phyloP scores from a whole-genome alignment of 2,113 vertebrate species.

The Heptranchias perlo region DNA sequence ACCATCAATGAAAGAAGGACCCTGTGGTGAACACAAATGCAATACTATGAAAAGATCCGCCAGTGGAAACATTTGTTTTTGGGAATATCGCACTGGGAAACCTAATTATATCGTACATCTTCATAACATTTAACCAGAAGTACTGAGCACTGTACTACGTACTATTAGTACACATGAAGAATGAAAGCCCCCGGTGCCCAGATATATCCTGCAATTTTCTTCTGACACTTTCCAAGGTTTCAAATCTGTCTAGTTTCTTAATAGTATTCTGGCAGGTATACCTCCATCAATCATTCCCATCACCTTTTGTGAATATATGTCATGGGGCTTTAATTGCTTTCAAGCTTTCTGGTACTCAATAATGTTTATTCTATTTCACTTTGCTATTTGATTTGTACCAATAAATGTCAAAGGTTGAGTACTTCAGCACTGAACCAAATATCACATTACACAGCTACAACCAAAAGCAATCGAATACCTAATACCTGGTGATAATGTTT shows the following conservation, averaged over 20 bases:
- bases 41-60: background rate
- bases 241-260: background rate
- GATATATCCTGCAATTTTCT: background rate
- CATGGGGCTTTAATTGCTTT: background rate
- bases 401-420: slow-evolving; percentile 8
- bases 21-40: background rate
- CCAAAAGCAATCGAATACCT: background rate
- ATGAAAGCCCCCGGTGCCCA: background rate
- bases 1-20: background rate
- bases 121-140: background rate
- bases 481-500: slow-evolving; percentile 8
- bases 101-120: background rate
- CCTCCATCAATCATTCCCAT: background rate
- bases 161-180: background rate
- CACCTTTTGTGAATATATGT: background rate
- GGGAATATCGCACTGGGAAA: background rate
- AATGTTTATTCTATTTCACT: background rate
- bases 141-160: background rate
- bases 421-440: background rate
- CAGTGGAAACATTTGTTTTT: background rate
- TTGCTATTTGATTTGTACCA: background rate
- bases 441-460: background rate
- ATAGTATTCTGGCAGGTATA: background rate
- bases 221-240: background rate
- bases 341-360: background rate